Conservation (phyloP, 2,888 invertebrate species). For the Pristionchus arcanus region DNA sequence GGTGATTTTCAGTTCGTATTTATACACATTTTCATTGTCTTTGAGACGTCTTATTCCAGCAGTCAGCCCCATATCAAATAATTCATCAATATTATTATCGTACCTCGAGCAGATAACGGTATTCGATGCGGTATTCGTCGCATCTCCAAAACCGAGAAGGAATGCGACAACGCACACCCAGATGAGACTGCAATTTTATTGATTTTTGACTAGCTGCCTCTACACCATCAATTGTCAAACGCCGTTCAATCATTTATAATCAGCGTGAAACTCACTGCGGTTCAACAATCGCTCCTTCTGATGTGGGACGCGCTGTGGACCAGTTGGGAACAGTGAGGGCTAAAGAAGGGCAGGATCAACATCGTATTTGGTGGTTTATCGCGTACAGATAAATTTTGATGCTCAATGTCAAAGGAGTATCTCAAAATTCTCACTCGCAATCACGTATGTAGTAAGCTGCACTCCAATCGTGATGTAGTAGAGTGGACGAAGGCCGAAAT, state of each 20-base stretch:
- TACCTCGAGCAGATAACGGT: constrained; percentile 34
- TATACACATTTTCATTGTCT: too few species aligned
- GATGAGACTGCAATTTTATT: not conserved
- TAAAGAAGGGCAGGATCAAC: not conserved
- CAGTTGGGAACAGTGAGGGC: constrained; percentile 29
- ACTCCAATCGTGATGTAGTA: constrained; percentile 41
- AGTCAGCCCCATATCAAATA: too few species aligned
- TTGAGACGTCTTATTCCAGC: not conserved
- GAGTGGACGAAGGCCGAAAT: constrained; percentile 50
- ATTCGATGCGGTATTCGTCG: constrained; percentile 34
- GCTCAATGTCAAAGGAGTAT: not conserved
- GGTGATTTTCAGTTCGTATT: too few species aligned
- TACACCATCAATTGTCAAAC: not conserved
- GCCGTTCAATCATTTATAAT: not conserved
- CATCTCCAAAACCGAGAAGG: not conserved
- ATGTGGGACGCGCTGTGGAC: constrained; percentile 33
- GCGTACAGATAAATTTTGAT: not conserved
- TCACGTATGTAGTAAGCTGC: constrained; percentile 12
- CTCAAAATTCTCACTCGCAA: not conserved
- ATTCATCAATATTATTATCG: not conserved
- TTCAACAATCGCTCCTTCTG: not conserved
- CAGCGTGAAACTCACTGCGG: not conserved
- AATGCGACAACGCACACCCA: not conserved
- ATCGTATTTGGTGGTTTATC: not conserved
- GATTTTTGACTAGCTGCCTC: too few species aligned